Evolutionary conservation across 2,888 invertebrate species (phyloP).

Genomic region (Neocrepidodera transversa): DNA sequence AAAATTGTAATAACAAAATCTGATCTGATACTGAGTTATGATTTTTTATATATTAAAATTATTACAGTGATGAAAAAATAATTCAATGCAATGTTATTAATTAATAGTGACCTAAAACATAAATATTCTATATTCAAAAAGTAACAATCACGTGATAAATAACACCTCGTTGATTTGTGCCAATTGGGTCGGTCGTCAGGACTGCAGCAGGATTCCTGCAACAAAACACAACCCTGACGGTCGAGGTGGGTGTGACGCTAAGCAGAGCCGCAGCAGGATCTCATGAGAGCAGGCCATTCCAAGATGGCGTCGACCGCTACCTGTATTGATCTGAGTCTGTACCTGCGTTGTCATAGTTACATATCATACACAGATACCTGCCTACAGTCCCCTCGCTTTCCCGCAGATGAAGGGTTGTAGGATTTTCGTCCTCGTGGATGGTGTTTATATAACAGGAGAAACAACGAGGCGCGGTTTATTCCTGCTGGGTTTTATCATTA

Average conservation of each 20-base stretch:
- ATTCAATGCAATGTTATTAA: too few relatives aligned
- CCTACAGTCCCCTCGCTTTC: conserved; percentile 24
- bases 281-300: conserved; percentile 41
- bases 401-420: conserved; percentile 30
- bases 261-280: conserved; percentile 43
- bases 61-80: too few relatives aligned
- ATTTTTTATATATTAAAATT: too few relatives aligned
- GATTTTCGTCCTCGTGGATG: conserved; percentile 31
- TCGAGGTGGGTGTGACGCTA: conserved; percentile 37
- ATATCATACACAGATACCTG: conserved; percentile 46
- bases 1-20: too few relatives aligned
- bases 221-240: background rate
- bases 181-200: background rate
- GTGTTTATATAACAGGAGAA: background rate
- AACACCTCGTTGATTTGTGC: background rate
- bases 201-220: conserved; percentile 39
- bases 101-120: too few relatives aligned
- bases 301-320: conserved; percentile 42
- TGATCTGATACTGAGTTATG: too few relatives aligned
- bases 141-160: too few relatives aligned
- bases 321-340: conserved; percentile 43
- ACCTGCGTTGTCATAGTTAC: conserved; percentile 41
- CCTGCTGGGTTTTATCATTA: too few relatives aligned
- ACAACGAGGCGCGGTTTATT: conserved; percentile 19
- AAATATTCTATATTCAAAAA: too few relatives aligned